Conservation (phyloP, 1,140 invertebrate genomes). For the Onthophagus taurus region DNA sequence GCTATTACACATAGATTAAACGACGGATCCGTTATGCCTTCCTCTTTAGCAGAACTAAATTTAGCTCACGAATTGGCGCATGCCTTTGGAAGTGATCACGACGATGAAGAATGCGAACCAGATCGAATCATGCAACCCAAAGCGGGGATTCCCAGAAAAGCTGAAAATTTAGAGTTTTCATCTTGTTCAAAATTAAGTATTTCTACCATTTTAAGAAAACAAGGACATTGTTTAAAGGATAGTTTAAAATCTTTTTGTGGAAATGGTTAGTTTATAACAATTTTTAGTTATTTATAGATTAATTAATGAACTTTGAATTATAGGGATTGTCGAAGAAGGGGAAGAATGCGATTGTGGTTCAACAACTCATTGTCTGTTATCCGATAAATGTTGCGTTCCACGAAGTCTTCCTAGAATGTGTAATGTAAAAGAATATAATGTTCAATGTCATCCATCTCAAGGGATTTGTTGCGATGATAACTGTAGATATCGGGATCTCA, state of each 20-base stretch:
- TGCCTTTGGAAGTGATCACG: constrained; percentile 20
- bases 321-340: constrained; percentile 20
- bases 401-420: constrained; percentile 15
- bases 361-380: constrained; percentile 16
- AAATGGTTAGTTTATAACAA: constrained; percentile 19
- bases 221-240: constrained; percentile 21
- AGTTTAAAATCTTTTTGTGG: constrained; percentile 20
- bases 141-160: not conserved
- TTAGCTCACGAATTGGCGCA: constrained; percentile 19
- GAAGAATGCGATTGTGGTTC: constrained; percentile 28
- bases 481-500: constrained; percentile 35
- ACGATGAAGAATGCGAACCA: constrained; percentile 9
- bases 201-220: constrained; percentile 17
- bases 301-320: no score
- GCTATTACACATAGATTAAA: constrained; percentile 8
- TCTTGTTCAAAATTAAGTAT: constrained; percentile 21
- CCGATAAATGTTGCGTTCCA: constrained; percentile 23
- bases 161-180: constrained; percentile 19
- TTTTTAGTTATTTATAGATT: not conserved
- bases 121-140: constrained; percentile 16
- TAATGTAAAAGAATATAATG: constrained; percentile 22
- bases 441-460: constrained; percentile 41
- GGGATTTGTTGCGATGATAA: constrained; percentile 38
- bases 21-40: constrained; percentile 8
- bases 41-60: constrained; percentile 13